phyloP scores from a whole-genome alignment of 2,888 invertebrate genomes.

The Pardosa pseudoannulata region DNA sequence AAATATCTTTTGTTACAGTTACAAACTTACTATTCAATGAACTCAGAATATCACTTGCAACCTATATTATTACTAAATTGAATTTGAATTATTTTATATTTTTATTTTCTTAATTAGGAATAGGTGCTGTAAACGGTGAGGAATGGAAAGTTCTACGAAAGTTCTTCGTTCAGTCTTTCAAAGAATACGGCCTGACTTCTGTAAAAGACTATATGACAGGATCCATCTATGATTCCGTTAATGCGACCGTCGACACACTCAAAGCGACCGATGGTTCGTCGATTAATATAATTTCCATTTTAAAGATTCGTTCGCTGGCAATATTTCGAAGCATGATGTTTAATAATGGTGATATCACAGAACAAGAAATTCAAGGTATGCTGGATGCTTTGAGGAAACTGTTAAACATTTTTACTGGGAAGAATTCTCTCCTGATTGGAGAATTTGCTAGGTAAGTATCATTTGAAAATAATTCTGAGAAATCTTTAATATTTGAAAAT shows the following conservation, averaged over 20 bases:
- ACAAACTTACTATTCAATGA: too few relatives aligned
- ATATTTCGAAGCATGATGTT: conserved; percentile 23
- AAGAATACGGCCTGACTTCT: conserved; percentile 11
- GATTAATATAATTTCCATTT: conserved; percentile 5
- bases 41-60: too few relatives aligned
- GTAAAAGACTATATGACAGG: conserved; percentile 16
- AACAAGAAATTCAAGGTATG: conserved; percentile 3
- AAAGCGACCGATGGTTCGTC: neutral
- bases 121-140: conserved; percentile 21
- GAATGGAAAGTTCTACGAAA: conserved; percentile 40
- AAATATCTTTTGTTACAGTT: too few relatives aligned
- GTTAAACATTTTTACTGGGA: too few relatives aligned
- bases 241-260: neutral
- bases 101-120: neutral
- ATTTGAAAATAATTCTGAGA: too few relatives aligned
- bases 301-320: conserved; percentile 2
- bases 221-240: conserved; percentile 28
- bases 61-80: too few relatives aligned
- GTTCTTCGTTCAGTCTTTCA: conserved; percentile 28
- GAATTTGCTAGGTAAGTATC: conserved; percentile 24
- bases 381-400: neutral
- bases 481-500: too few relatives aligned
- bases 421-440: conserved; percentile 2
- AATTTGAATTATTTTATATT: too few relatives aligned
- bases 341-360: conserved; percentile 7